Evolutionary conservation across 2,113 vertebrate species (phyloP), one percentile per base, ranked within the genome.

Genomic region (Jaculus jaculus): DNA sequence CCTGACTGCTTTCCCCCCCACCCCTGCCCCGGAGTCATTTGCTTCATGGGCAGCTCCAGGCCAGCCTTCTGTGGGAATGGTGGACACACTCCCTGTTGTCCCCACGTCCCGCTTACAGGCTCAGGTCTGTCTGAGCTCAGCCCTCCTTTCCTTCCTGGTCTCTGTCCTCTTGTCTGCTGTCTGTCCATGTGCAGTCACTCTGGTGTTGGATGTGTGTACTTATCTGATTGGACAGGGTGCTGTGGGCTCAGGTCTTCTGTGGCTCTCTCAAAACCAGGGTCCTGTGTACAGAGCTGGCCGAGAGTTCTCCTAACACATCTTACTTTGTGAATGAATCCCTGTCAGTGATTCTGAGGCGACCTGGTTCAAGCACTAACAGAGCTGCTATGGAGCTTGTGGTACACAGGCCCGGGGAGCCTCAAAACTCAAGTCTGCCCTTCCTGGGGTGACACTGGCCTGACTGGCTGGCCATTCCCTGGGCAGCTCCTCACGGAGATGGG

Each of bases 1-100:
- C 92, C 96, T 71, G 68, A 74, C 58, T 87, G 94, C 95, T 97
- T 96, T 72, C 1, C 42, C 42, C 5, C 42, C 42, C 42, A 47
- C 42, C 42, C 42, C 5, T 8, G 5, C 32, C 92, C 79, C 58
- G 2, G 68, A 95, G 24, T 75, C 98, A 97, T 97, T 84, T 42
- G 87, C 97, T 96, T 97, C 87, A 11, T 95, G 96, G 98, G 97
- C 96, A 63, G 94, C 96, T 97, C 96, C 95, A 90, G 97, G 90
- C 94, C 81, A 69, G 89, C 68, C 92, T 89, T 85, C 1, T 2
- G 71, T 90, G 95, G 95, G 97, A 94, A 87, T 34, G 20, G 84
- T 20, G 88, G 92, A 63, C 94, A 16, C 8, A 0, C 84, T 39
- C 73, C 93, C 83, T 5, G 10, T 47, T 1, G 1, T 61, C 63